A percentile compares a stretch with the other conserved stretches of the same genome.
Conservation (phyloP, 2,888 invertebrate genomes). For the Eucriotettix oculatus region DNA sequence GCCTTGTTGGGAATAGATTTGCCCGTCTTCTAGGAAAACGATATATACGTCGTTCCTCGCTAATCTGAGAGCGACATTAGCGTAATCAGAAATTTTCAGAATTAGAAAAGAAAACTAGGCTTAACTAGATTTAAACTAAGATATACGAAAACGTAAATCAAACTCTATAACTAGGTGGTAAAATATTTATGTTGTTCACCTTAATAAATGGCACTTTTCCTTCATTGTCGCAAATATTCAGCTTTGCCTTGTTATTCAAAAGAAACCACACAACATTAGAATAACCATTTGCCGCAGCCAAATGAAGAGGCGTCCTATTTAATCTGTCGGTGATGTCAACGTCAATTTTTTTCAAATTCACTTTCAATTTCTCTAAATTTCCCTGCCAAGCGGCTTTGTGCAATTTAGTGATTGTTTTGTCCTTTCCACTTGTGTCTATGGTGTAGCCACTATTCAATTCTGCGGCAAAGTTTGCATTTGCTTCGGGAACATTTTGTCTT, state of each 20-base stretch:
- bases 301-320: conserved; percentile 20
- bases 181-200: conserved; percentile 11
- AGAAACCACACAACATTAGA: conserved; percentile 20
- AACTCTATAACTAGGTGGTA: too few species aligned
- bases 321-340: conserved; percentile 18
- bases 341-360: conserved; percentile 18
- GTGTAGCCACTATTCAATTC: conserved; percentile 15
- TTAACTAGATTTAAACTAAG: too few species aligned
- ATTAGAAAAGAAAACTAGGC: too few species aligned
- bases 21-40: too few species aligned
- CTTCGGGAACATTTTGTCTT: conserved; percentile 6
- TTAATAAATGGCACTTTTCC: conserved; percentile 21
- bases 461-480: not conserved
- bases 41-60: too few species aligned
- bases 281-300: conserved; percentile 20
- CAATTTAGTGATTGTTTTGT: conserved; percentile 19
- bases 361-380: conserved; percentile 19
- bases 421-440: conserved; percentile 19
- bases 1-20: too few species aligned
- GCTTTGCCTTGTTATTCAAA: conserved; percentile 19
- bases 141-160: too few species aligned
- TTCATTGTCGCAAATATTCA: conserved; percentile 19
- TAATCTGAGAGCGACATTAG: too few species aligned
- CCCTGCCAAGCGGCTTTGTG: conserved; percentile 21
- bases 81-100: too few species aligned